Percentiles rank a stretch among this genome's conserved stretches.
Conservation (phyloP, 2,797 vertebrate genomes). For the Argyrosomus regius region DNA sequence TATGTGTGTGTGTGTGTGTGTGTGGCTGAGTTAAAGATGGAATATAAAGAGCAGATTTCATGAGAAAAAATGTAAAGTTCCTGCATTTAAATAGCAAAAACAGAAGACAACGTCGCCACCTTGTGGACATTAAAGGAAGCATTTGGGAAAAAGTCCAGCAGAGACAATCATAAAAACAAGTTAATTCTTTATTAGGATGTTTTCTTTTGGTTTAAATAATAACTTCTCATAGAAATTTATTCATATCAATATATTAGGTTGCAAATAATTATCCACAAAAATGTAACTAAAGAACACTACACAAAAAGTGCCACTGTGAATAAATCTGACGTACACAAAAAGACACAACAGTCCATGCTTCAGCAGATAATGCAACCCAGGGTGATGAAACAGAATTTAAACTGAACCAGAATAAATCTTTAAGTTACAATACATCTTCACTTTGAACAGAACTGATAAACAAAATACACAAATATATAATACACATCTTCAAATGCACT, state of each 20-base stretch:
- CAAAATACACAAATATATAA: slow-evolving; percentile 51
- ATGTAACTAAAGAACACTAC: slow-evolving; percentile 51
- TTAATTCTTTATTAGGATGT: slow-evolving; percentile 49
- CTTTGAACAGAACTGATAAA: slow-evolving; percentile 45
- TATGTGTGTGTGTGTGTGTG: background rate
- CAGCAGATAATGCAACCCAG: slow-evolving; percentile 24
- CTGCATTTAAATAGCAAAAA: background rate
- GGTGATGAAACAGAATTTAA: slow-evolving; percentile 11
- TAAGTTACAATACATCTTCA: slow-evolving; percentile 32
- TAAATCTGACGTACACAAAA: slow-evolving; percentile 45
- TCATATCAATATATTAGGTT: slow-evolving; percentile 35
- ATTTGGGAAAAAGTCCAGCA: background rate
- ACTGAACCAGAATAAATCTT: slow-evolving; percentile 20
- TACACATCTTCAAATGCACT: slow-evolving; percentile 61
- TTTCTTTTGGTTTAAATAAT: slow-evolving; percentile 28
- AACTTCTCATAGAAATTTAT: slow-evolving; percentile 47
- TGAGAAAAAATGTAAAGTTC: background rate
- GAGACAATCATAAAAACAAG: slow-evolving; percentile 44
- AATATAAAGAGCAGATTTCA: background rate
- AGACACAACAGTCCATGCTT: slow-evolving; percentile 59
- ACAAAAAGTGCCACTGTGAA: slow-evolving; percentile 51
- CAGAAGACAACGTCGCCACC: slow-evolving; percentile 38
- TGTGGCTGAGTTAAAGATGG: background rate
- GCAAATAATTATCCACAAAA: slow-evolving; percentile 56
- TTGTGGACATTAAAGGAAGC: slow-evolving; percentile 47